phyloP scores from a whole-genome alignment of 2,888 invertebrate genomes.

The Andrena marginata region DNA sequence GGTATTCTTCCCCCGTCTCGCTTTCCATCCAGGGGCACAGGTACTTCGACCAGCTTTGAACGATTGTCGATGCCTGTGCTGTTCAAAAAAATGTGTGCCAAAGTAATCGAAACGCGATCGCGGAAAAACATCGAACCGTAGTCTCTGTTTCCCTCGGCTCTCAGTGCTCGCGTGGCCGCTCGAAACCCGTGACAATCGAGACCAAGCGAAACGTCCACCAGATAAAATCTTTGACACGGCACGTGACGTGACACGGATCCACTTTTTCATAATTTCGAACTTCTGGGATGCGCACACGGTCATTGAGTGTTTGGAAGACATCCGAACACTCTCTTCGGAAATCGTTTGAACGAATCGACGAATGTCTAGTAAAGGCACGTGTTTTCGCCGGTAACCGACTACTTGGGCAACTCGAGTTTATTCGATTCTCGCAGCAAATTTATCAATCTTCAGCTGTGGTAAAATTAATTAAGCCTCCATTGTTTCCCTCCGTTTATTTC shows the following conservation, averaged over 20 bases:
- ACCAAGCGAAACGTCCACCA: background rate
- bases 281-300: background rate
- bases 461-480: constrained; percentile 14
- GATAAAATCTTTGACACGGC: constrained; percentile 40
- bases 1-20: too few relatives aligned
- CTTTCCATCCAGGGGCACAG: background rate
- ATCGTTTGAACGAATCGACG: background rate
- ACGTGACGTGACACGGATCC: background rate
- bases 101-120: background rate
- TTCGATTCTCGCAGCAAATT: constrained; percentile 11
- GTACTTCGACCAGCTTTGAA: background rate
- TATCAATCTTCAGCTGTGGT: constrained; percentile 9
- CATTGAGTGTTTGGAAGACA: background rate
- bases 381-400: background rate
- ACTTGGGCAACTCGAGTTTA: background rate
- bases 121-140: background rate
- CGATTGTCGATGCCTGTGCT: background rate
- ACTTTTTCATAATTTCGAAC: background rate
- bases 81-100: background rate
- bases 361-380: background rate
- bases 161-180: background rate
- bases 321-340: background rate
- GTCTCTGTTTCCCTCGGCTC: background rate
- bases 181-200: constrained; percentile 9
- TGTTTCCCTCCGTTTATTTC: background rate